Evolutionary conservation across 2,888 invertebrate genomes (phyloP), one percentile per base, ranked within the genome.

Genomic region (Leptogaster cylindrica): DNA sequence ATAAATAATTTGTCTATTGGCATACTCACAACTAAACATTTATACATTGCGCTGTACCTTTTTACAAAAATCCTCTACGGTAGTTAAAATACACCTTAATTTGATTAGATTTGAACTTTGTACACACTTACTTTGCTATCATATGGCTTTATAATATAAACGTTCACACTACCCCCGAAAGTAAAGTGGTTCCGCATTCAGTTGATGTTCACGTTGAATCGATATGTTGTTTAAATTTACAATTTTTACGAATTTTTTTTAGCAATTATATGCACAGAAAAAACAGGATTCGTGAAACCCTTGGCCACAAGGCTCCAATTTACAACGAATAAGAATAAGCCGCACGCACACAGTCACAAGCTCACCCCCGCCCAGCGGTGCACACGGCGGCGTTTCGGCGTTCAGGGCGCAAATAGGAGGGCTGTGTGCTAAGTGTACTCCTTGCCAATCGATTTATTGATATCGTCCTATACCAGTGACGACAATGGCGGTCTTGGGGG

Each of bases 401-500:
- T 7, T 48, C n/a, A 48, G 23, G 48, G 58, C 39, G 41, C 25
- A 58, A 44, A 48, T 12, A 12, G 61, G n/a, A 27, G 2, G 18
- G 28, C n/a, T 20, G 33, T 12, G 65, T 65, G 65, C 65, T 65
- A 65, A 65, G n/a, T 27, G 48, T 50, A 48, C 33, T 65, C 65
- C 48, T 51, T 51, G 50, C 36, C 50, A 36, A 63, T 69, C 65
- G 67, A 68, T 63, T 55, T 70, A 68, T 70, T 64, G 65, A 52
- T 51, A 67, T 65, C 20, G 44, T 70, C 76, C 81, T 82, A 82
- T 79, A 82, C 82, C 33, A 82, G 75, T 70, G 82, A 81, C 7
- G 82, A 80, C 65, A 82, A 74, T 68, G 81, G 80, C 68, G 81
- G 79, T 65, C 82, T 75, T 66, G 81, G 80, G 58, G 81, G 81